These are phyloP conservation scores for Sipha maydis DNA, from an alignment of 2,888 invertebrate species.

Conservation along the genomic window DNA sequence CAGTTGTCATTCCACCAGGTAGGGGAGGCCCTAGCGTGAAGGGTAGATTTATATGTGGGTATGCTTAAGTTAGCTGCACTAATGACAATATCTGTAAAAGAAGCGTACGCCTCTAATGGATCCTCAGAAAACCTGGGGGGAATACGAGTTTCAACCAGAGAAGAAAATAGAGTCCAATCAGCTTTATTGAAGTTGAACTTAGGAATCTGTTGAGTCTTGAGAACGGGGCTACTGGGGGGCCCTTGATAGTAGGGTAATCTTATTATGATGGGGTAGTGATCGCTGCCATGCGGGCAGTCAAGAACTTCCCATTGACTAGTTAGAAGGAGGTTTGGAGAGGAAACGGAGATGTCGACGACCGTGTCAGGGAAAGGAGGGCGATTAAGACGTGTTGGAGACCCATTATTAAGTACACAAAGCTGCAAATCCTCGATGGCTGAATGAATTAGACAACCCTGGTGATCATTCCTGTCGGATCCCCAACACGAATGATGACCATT, in stretches of 20 bases:
- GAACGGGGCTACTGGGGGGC: not conserved
- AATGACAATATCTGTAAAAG: not conserved
- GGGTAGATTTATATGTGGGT: not conserved
- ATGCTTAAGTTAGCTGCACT: not conserved
- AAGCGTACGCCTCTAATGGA: too few species aligned
- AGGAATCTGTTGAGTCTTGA: too few species aligned
- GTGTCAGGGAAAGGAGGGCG: too few species aligned
- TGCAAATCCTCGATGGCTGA: too few species aligned
- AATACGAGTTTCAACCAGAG: not conserved
- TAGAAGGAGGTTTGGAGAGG: not conserved
- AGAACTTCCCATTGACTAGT: not conserved
- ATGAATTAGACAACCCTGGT: too few species aligned
- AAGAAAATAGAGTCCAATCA: not conserved
- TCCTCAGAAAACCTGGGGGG: not conserved
- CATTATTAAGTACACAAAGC: too few species aligned
- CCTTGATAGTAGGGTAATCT: not conserved
- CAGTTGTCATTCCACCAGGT: not conserved
- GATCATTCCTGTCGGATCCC: too few species aligned
- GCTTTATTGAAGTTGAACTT: too few species aligned
- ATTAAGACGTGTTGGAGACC: too few species aligned
- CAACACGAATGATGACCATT: not conserved
- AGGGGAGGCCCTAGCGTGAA: not conserved
- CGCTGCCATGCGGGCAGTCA: not conserved
- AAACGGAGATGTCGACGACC: not conserved
- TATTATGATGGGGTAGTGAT: not conserved